Evolutionary conservation across 1,140 invertebrate species (phyloP), one percentile per base, ranked within the genome.

Genomic region (Magallana angulata): DNA sequence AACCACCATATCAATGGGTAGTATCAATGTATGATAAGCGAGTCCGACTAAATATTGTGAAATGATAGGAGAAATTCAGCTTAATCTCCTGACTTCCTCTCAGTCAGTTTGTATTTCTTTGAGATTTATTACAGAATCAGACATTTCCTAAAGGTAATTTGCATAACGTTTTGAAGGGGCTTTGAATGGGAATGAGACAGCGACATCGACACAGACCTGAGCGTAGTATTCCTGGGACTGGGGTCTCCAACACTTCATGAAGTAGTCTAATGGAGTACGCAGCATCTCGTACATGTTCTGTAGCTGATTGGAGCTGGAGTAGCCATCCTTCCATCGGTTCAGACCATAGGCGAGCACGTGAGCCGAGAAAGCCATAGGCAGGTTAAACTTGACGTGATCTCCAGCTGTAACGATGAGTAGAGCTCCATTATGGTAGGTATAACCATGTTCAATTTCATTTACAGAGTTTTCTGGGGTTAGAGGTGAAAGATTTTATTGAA

Each of bases 331-430:
- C 93, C 95, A 96, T 24, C 95, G 95, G 6, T 96, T 91, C 3
- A 96, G 91, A n/a, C 96, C 96, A 96, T 96, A 97, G 0, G 95
- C 95, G 56, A 97, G 89, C 0, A 96, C 84, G 0, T 96, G 96
- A 0, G 95, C 96, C 0, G 96, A 95, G 62, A 93, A 95, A 0
- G 96, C 96, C 96, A 96, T 96, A 0, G 96, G 96, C 89, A 96
- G 96, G 4, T 96, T 95, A 89, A 96, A 97, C 92, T 97, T 97
- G 0, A 97, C 96, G 87, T 95, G 96, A 91, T 97, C 96, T 48
- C 96, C 96, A 86, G 96, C 96, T 96, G 89, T 4, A 48, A 30
- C 12, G 24, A 30, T 30, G 36, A 95, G 36, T 48, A 82, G 48
- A 56, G 80, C 7, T 16, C n/a, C 36, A 48, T 48, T 48, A 4